Evolutionary conservation across 2,888 invertebrate species (phyloP).

Genomic region (Anaspis maculata): DNA sequence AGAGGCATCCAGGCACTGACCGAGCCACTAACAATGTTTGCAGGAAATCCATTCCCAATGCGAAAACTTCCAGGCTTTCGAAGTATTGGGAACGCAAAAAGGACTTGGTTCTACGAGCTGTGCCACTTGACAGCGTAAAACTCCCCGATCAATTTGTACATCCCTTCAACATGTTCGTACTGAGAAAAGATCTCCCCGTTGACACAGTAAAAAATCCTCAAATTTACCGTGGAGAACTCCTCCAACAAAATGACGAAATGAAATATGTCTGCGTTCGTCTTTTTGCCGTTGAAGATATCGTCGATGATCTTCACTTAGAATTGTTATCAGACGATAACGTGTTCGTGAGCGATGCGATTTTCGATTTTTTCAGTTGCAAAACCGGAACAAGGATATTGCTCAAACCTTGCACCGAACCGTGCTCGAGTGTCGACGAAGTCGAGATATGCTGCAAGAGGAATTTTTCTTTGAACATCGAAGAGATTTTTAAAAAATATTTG

Average conservation of each 20-base stretch:
- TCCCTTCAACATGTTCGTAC: constrained; percentile 40
- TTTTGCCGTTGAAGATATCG: constrained; percentile 31
- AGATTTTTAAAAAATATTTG: constrained; percentile 47
- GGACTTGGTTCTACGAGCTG: constrained; percentile 18
- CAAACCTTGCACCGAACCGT: constrained; percentile 28
- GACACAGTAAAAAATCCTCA: too few relatives aligned
- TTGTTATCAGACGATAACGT: constrained; percentile 26
- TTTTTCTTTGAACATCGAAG: too few relatives aligned
- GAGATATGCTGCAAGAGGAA: constrained; percentile 22
- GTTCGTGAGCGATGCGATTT: constrained; percentile 48
- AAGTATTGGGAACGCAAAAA: too few relatives aligned
- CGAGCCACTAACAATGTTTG: too few relatives aligned
- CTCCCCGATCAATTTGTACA: constrained; percentile 22
- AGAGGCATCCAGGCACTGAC: constrained; percentile 3
- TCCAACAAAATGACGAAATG: constrained; percentile 2
- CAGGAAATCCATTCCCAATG: too few relatives aligned
- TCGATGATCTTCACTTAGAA: constrained; percentile 13
- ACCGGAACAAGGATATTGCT: constrained; percentile 51
- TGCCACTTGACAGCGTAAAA: too few relatives aligned
- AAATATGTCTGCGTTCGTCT: constrained; percentile 29
- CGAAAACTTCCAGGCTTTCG: too few relatives aligned
- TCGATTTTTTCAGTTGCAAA: constrained; percentile 47
- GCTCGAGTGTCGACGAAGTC: constrained; percentile 47
- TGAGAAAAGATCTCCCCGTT: background rate
- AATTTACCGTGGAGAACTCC: too few relatives aligned